Evolutionary conservation across 2,113 vertebrate species (phyloP), one percentile per base, ranked within the genome.

Genomic region (Pygoscelis adeliae): DNA sequence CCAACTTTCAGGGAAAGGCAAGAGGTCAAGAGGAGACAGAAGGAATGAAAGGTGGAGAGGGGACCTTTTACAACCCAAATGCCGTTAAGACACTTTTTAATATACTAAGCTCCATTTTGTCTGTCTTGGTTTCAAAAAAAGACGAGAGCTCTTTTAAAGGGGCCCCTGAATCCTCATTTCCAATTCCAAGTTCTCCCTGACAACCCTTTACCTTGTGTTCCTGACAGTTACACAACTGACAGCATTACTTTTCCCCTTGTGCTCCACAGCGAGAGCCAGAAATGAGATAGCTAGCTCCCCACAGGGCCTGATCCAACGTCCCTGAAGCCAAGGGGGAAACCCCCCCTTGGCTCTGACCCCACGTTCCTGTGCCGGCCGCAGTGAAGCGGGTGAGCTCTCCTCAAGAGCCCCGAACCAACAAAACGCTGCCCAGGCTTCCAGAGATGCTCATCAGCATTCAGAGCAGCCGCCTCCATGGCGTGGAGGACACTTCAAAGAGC

Each of bases 321-420:
- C 74, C 49, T 1, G 2, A 69, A 89, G n/a, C 56, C 89, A 71
- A 3, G 0, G 0, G 77, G 63, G 56, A 42, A n/a, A 62, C 53
- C 0, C 0, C 15, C 32, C 38, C 40, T 40, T 2, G 5, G 38
- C 25, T 82, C 67, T 1, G 0, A n/a, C 46, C 58, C 83, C 38
- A 27, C 0, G 0, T 36, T 74, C 61, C 50, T 71, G 26, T 1
- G 0, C 38, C 2, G 1, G 29, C 52, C 3, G 1, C 1, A 12
- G 46, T 32, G 53, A 73, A 49, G 32, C 0, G 1, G 30, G 1
- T 42, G 40, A 91, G 44, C n/a, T 55, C 38, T 89, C 23, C 42
- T 5, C 1, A 59, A 36, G 15, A 53, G 13, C 23, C 27, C 17
- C 0, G 1, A 78, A 36, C 42, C 29, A 80, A 42, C 5, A 62